Evolutionary conservation across 1,140 invertebrate species (phyloP), one percentile per base, ranked within the genome.

Genomic region (Heliothis virescens): DNA sequence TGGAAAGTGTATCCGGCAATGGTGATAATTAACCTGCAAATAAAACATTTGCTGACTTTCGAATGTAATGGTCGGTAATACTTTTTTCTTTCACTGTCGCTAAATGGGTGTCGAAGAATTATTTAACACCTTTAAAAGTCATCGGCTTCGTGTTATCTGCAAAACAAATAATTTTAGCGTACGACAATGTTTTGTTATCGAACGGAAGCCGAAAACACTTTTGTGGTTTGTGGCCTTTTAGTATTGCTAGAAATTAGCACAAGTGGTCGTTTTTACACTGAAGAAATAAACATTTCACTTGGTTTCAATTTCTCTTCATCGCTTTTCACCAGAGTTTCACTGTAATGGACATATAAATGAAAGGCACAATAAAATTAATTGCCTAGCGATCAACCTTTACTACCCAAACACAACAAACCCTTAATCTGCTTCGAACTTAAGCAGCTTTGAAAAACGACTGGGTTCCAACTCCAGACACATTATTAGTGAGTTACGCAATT

Each of bases 1-100:
- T 86, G 85, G 88, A 93, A 93, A 92, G 90, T 89, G 82, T 81
- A 75, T 83, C 86, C 75, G 85, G 83, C 85, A 91, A 90, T 85
- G 82, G 78, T 79, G 84, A 85, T 87, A 91, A 93, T 86, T 87
- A 84, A 84, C 78, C 72, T 75, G 84, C 84, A 87, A 89, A 89
- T 84, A 86, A 71, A 76, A 82, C 80, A 75, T 90, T 90, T 89
- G 84, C 79, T 82, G 79, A 86, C 83, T 92, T 89, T 91, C 78
- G 65, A 82, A 82, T 80, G 67, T 79, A 75, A 83, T 80, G 73
- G 65, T 78, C 69, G 78, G 76, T 80, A 65, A 69, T 75, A 29
- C 34, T 71, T 41, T 18, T 81, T 81, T 73, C 69, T 52, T 81
- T 65, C 72, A 52, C 67, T 55, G 53, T 50, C 29, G 65, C 74